Evolutionary conservation across 2,797 vertebrate species (phyloP), one percentile per base, ranked within the genome.

Genomic region (Hydrophis major): DNA sequence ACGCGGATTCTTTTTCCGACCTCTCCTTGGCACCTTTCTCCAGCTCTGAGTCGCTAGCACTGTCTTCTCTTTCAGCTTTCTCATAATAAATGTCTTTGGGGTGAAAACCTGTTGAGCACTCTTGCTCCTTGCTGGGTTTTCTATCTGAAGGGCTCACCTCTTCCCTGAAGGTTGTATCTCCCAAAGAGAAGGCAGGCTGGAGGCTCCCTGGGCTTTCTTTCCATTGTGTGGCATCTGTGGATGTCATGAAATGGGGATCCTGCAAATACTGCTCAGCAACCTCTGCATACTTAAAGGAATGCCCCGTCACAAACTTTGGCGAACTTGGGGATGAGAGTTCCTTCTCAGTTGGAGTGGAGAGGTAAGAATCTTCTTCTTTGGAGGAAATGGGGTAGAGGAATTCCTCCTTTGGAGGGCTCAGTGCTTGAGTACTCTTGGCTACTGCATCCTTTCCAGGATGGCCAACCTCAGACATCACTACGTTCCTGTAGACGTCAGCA

Each of bases 1-100:
- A 94, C 93, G 97, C 98, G 2, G 96, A 96, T 92, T 98, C 98
- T 95, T 99, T 99, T 93, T 99, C 99, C 6, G 98, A 98, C 95
- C 97, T 98, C 90, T 99, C 99, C 96, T 98, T 98, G 95, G 98
- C 98, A 0, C 98, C 99, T 97, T 99, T 99, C 94, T 99, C 99
- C 92, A 98, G 93, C 93, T 99, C 98, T 10, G 97, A 98, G 96
- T 99, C 98, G 91, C 97, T 97, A 28, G 90, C 94, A 25, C 94
- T 97, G 61, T 98, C 98, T 22, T 98, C 97, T 2, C 92, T 96
- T 13, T 97, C 96, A 4, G 97, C 97, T 95, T 98, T 98, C 90
- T 98, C 98, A 6, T 93, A 95, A 91, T 97, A 97, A 4, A 59
- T 50, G 89, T 95, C 95, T 91, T 92, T 55, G 92, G 78, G 93